Conservation (phyloP, 2,888 invertebrate genomes). For the Boloria selene region DNA sequence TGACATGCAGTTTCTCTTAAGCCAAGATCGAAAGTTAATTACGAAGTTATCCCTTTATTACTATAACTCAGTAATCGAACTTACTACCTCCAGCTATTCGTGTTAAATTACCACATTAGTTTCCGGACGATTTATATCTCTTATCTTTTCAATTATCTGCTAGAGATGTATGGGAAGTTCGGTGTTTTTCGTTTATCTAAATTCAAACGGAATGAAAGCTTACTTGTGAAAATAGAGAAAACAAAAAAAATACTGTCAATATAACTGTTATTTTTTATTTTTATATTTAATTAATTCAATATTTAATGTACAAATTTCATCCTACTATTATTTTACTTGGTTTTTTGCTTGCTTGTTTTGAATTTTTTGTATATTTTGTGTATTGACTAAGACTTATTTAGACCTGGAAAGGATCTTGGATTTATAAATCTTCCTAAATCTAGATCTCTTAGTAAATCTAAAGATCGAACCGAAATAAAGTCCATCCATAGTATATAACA, state of each 20-base stretch:
- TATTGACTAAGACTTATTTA: too few relatives aligned
- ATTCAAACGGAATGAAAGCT: not conserved
- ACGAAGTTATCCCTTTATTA: constrained; percentile 6
- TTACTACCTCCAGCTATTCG: constrained; percentile 20
- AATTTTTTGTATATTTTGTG: too few relatives aligned
- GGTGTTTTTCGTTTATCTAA: constrained; percentile 3
- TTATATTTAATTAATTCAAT: too few relatives aligned
- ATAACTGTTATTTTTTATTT: too few relatives aligned
- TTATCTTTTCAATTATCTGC: constrained; percentile 67
- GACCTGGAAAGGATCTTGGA: not conserved
- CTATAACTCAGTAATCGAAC: constrained; percentile 26
- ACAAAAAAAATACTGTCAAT: not conserved
- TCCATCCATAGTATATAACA: constrained; percentile 20
- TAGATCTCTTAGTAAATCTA: constrained; percentile 7
- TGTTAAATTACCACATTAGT: constrained; percentile 30
- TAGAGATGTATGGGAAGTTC: constrained; percentile 23
- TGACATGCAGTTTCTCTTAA: too few relatives aligned
- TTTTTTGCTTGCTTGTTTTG: too few relatives aligned
- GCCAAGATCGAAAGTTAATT: too few relatives aligned
- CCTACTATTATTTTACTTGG: too few relatives aligned
- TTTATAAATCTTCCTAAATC: not conserved
- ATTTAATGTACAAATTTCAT: too few relatives aligned
- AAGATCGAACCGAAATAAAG: not conserved
- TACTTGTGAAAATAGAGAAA: not conserved
- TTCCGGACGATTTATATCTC: constrained; percentile 37